Base-by-base conservation (phyloP, 2,888 invertebrate species). In the Rhagophthalmus giganteus region DNA sequence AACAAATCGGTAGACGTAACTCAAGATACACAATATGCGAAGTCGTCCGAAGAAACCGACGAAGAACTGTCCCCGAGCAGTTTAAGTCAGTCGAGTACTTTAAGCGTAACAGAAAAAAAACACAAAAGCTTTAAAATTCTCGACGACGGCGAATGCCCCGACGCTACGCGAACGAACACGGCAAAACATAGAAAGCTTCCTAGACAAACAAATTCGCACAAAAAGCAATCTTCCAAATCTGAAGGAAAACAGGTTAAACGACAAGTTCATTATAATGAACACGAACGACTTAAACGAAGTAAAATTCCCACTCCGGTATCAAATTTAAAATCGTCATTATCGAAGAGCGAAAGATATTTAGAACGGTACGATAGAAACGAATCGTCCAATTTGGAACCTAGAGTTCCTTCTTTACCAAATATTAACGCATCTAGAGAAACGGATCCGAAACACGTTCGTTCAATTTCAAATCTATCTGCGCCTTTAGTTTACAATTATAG, bases 101-200 rank as follows among this genome's bases (percentile, higher is more conserved):
- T 63, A 9, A 48, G 42, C 16, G 55, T 55, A 2, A 59, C 54
- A 3, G 61, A 63, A 56, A 63, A 64, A 57, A 55, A 65, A 12
- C 72, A 73, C 34, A 67, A 66, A 57, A 74, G 74, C 51, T 74
- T 74, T 48, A 67, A 70, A 37, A 62, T 74, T 9, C 56, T 74
- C 2, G 65, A 70, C 14, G 69, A 70, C n/a, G 25, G 46, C 16
- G 39, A 54, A 24, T 26, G 39, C 14, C 26, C 15, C 26, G 9
- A 44, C 16, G 35, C 38, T 37, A 8, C 26, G 26, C 7, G 31
- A 41, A 12, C 7, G 15, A 31, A 30, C 10, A 15, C n/a, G 14
- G 11, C 9, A 16, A 13, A 24, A 8, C 14, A 27, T 25, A 33
- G 15, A 37, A 47, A 26, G 6, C 8, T 28, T 10, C n/a, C n/a